Percentiles rank a stretch among this genome's conserved stretches.
Conservation (phyloP, 37 sponge, comb jelly and placozoan species). For the Aplysina aerophoba region DNA sequence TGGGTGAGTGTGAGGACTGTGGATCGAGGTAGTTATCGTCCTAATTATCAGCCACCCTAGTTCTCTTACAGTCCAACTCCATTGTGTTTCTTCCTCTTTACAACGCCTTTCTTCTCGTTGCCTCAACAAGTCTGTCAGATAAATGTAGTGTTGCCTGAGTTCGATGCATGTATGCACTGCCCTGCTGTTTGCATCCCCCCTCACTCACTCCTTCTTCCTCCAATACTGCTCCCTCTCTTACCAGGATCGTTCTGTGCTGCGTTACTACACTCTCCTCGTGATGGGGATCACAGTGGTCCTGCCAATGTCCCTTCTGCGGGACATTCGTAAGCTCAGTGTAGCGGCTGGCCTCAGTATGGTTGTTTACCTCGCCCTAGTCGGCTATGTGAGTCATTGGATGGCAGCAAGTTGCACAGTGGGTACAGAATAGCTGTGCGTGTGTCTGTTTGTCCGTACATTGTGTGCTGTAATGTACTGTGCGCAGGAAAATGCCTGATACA, state of each 20-base stretch:
- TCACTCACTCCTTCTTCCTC: neutral
- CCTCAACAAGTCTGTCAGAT: too few species aligned
- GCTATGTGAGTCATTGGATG: constrained; percentile 18
- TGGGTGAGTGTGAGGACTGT: constrained; percentile 45
- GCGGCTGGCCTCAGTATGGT: constrained; percentile 22
- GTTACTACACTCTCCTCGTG: constrained; percentile 46
- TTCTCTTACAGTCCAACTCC: too few species aligned
- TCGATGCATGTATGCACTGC: neutral
- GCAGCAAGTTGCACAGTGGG: neutral
- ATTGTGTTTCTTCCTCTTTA: too few species aligned
- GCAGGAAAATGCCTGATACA: neutral
- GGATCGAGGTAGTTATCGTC: too few species aligned
- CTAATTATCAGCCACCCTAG: too few species aligned
- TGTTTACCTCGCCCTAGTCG: neutral
- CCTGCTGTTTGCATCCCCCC: neutral
- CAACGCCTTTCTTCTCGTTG: too few species aligned
- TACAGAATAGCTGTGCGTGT: neutral
- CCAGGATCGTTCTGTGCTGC: constrained; percentile 38
- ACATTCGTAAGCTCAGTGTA: constrained; percentile 52
- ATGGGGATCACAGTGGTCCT: constrained; percentile 56
- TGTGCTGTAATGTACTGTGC: neutral
- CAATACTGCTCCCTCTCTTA: neutral
- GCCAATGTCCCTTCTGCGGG: constrained; percentile 67
- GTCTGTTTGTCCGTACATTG: neutral
- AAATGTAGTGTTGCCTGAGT: too few species aligned